A percentile compares a stretch with the other conserved stretches of the same genome.
These are phyloP conservation scores for Mellivora capensis DNA, from an alignment of 2,113 vertebrate genomes.

Conservation along the genomic window DNA sequence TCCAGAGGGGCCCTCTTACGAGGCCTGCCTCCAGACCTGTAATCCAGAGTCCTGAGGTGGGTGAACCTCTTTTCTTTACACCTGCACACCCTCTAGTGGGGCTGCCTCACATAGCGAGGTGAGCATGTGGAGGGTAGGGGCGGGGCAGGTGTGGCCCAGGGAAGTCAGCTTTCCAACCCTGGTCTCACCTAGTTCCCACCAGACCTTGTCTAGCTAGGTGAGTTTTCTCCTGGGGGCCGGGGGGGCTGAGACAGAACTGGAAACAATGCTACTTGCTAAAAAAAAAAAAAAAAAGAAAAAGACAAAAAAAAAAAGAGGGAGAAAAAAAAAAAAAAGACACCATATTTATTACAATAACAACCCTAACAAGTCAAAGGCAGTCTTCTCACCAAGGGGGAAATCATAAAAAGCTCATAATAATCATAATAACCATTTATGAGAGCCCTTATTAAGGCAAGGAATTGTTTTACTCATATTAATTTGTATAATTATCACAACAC, in stretches of 20 bases:
- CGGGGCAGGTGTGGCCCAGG: not conserved
- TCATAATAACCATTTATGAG: not conserved
- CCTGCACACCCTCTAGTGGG: slow-evolving; percentile 62
- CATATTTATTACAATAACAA: not conserved
- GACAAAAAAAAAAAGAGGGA: not conserved
- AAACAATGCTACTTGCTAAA: not conserved
- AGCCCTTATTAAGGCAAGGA: not conserved
- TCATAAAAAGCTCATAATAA: not conserved
- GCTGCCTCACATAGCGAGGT: not conserved
- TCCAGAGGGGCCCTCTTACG: fast-evolving
- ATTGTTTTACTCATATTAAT: not conserved
- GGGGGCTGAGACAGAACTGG: not conserved
- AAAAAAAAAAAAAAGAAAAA: not conserved
- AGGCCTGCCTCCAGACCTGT: not conserved
- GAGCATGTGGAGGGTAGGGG: not conserved
- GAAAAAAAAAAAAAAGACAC: not conserved
- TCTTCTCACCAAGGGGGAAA: not conserved
- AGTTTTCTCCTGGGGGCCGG: not conserved
- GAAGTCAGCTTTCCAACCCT: not conserved
- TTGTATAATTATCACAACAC: not conserved
- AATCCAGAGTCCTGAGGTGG: not conserved
- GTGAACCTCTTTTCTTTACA: not conserved
- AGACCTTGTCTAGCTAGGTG: not conserved
- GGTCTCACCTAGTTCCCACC: not conserved
- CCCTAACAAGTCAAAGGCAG: not conserved